phyloP scores from a whole-genome alignment of 2,797 vertebrate genomes.

The Micrastur ruficollis region DNA sequence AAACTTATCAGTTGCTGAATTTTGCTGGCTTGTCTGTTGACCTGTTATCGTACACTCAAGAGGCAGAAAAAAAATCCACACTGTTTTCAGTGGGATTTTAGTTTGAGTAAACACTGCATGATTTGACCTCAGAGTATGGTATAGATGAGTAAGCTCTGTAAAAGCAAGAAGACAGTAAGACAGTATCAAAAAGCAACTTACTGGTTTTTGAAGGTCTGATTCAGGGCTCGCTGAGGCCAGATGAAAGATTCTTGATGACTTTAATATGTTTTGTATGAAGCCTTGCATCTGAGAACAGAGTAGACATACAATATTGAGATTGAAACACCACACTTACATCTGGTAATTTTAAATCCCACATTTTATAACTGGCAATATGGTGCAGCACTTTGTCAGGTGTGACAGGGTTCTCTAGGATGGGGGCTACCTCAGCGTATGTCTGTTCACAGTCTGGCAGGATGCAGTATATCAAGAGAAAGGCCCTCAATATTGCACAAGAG shows the following conservation, averaged over 20 bases:
- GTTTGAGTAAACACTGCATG: neutral
- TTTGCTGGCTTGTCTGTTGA: neutral
- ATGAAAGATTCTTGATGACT: neutral
- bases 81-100: neutral
- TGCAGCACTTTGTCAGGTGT: neutral
- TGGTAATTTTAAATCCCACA: neutral
- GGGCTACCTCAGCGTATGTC: neutral
- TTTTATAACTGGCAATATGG: neutral
- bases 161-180: neutral
- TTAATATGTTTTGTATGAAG: neutral
- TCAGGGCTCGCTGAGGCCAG: neutral
- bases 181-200: neutral
- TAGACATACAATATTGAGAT: neutral
- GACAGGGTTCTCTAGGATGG: neutral
- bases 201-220: neutral
- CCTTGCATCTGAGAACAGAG: neutral
- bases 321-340: neutral
- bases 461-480: neutral
- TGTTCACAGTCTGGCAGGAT: neutral
- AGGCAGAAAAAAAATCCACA: neutral
- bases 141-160: neutral
- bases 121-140: neutral
- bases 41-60: neutral
- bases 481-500: neutral
- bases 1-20: neutral